Base-by-base conservation (phyloP, 2,797 vertebrate species). In the Calcarius lapponicus region DNA sequence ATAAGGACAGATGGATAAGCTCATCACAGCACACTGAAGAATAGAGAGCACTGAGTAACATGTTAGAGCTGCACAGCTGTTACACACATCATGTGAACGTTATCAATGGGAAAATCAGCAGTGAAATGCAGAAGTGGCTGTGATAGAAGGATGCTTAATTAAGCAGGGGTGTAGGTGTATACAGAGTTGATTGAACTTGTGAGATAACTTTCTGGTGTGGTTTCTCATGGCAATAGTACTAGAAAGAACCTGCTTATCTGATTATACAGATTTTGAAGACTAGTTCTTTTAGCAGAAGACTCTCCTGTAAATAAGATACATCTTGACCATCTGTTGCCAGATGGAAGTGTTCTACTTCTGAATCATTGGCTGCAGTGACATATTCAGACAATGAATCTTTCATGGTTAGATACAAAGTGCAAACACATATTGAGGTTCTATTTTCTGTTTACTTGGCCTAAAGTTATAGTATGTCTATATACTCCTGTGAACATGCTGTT, bases 271-370 rank as follows among this genome's bases (percentile, higher is more conserved):
- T 65, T 70, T 51, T 86, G 34, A 53, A 58, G 74, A 81, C 54
- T 80, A 76, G 91, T 95, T 95, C 60, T 86, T 95, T 96, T 92
- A 90, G 91, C 86, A 95, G 42, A 78, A 69, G 70, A 83, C 36
- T 66, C 22, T 90, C 70, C 84, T 56, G 56, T 89, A 94, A 88
- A 90, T 85, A 93, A 95, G 80, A 96, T 93, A 60, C 74, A 61
- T 92, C 70, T 88, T 92, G 78, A n/a, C 88, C 94, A 93, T 96
- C 95, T 93, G 83, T 95, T 80, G 34, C 62, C 71, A 91, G 87
- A 88, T 92, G 84, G 76, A 95, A 93, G 54, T 81, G 76, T 92
- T 96, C 91, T 91, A 67, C 82, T 92, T 96, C 76, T 95, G 95
- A 96, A 92, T 96, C 80, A 60, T 56, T 88, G 93, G 51, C 85